phyloP scores from a whole-genome alignment of 37 sponge, comb jelly and placozoan species.

The Halisarca cf. caerulea region DNA sequence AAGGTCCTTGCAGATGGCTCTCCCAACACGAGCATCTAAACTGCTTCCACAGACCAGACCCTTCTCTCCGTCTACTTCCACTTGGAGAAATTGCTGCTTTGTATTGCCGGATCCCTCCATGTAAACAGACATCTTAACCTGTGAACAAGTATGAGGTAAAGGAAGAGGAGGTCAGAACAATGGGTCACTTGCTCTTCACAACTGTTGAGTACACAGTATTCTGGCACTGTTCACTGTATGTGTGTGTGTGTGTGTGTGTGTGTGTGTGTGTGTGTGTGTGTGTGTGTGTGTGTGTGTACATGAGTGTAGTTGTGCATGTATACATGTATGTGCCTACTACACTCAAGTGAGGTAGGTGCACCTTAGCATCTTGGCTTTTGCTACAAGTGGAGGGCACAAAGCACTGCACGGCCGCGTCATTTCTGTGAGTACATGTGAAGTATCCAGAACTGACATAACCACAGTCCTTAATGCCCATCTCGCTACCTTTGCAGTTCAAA shows the following conservation, averaged over 20 bases:
- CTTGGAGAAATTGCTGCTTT: constrained; percentile 22
- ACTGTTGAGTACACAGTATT: no score
- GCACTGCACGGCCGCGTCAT: background rate
- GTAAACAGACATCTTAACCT: background rate
- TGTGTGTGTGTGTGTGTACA: constrained; percentile 6
- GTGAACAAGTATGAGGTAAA: no score
- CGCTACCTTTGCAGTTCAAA: background rate
- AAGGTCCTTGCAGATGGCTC: constrained; percentile 19
- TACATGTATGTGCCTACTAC: background rate
- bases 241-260: constrained; percentile 1
- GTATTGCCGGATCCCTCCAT: background rate
- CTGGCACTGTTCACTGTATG: no score
- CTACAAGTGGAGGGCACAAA: no score
- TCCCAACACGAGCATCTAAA: background rate
- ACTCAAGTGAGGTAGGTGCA: no score
- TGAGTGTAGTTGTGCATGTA: background rate
- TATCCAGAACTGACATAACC: background rate
- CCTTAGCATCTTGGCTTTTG: no score
- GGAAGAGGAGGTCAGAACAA: no score
- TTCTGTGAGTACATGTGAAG: background rate
- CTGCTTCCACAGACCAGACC: constrained; percentile 32
- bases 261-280: no score
- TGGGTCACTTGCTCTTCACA: no score
- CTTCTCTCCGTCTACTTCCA: constrained; percentile 41
- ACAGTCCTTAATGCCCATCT: background rate